Evolutionary conservation across 2,113 vertebrate species (phyloP).

Genomic region (Macquaria australasica): DNA sequence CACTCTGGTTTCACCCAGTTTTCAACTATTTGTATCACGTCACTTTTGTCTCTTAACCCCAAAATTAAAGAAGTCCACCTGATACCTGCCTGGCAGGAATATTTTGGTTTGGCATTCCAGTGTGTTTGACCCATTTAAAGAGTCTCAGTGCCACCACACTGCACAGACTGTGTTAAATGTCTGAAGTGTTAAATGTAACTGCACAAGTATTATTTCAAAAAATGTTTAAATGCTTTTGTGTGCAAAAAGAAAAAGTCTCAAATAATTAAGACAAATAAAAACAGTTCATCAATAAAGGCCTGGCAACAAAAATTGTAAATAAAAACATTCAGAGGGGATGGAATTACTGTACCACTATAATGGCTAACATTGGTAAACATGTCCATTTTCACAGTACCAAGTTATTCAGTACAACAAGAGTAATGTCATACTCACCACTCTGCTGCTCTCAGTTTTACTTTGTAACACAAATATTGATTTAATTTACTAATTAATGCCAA

Average conservation of each 20-base stretch:
- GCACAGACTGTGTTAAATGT: neutral
- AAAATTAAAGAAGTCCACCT: neutral
- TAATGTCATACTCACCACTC: neutral
- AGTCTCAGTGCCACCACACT: neutral
- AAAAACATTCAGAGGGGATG: too few species aligned
- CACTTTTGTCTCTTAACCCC: neutral
- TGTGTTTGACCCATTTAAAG: slow-evolving; percentile 25
- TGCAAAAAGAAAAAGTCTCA: neutral
- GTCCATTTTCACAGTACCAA: too few species aligned
- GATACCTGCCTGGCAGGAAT: neutral
- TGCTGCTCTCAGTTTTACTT: neutral
- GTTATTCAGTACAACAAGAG: neutral
- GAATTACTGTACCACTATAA: too few species aligned
- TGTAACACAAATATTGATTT: neutral
- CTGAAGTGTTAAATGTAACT: neutral
- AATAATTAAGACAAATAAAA: too few species aligned
- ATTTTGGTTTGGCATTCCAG: neutral
- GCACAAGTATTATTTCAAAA: neutral
- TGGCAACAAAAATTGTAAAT: too few species aligned
- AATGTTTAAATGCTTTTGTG: neutral
- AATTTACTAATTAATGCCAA: neutral
- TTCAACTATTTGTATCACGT: neutral
- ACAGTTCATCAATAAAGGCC: too few species aligned
- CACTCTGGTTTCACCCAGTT: neutral
- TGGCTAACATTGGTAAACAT: too few species aligned